These are phyloP conservation scores for Mesocentrotus franciscanus DNA, from an alignment of 53 echinoderm and acorn worm genomes.

Conservation along the genomic window DNA sequence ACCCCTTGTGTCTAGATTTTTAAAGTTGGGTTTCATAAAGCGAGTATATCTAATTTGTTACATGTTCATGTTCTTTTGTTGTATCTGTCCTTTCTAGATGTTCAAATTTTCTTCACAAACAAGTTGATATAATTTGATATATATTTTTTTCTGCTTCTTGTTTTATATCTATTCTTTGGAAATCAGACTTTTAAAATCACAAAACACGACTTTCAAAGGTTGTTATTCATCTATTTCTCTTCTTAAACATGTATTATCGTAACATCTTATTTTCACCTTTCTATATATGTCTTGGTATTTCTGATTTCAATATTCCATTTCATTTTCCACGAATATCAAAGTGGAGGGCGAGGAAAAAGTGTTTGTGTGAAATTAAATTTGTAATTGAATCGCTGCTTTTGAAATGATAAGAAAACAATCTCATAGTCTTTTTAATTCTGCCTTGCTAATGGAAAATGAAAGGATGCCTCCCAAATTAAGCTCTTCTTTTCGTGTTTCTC, in stretches of 20 bases:
- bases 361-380: constrained; percentile 1
- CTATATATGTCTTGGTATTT: background rate
- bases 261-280: background rate
- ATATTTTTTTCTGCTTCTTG: background rate
- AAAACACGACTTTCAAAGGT: background rate
- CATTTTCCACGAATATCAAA: background rate
- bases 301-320: background rate
- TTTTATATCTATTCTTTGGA: background rate
- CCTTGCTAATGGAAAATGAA: constrained; percentile 1
- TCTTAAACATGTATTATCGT: background rate
- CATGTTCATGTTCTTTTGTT: no score
- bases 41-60: no score
- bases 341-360: background rate
- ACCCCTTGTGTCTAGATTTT: no score
- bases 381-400: constrained; percentile 8
- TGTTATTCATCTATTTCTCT: background rate
- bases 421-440: background rate
- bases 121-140: background rate
- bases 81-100: no score
- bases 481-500: background rate
- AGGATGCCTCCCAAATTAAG: background rate
- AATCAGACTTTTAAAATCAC: background rate
- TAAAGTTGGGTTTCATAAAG: no score
- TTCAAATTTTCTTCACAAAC: background rate
- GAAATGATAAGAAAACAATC: constrained; percentile 21